A percentile compares a stretch with the other conserved stretches of the same genome.
phyloP scores from a whole-genome alignment of 2,797 vertebrate species.

The Cheirogaleus major region DNA sequence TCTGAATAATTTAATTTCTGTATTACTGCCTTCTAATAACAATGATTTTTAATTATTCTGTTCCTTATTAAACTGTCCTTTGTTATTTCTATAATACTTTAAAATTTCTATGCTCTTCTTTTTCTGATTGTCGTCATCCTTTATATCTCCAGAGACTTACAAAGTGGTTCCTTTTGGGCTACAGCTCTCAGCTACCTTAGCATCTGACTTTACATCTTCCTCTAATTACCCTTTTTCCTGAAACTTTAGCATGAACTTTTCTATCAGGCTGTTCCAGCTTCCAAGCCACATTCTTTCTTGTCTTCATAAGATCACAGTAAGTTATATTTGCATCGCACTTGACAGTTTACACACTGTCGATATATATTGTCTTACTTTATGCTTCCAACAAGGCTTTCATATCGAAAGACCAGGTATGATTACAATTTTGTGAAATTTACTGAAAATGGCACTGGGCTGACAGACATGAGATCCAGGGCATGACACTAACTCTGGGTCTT shows the following conservation, averaged over 20 bases:
- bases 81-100: not conserved
- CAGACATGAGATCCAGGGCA: not conserved
- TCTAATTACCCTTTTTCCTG: not conserved
- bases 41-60: conserved; percentile 3
- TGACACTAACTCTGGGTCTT: not conserved
- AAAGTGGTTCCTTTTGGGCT: not conserved
- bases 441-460: not conserved
- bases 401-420: not conserved
- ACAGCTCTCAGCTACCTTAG: not conserved
- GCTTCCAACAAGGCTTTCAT: not conserved
- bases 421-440: not conserved
- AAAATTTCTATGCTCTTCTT: not conserved
- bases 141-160: not conserved
- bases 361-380: not conserved
- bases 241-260: not conserved
- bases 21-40: not conserved
- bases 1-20: not conserved
- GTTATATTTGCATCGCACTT: not conserved
- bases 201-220: not conserved
- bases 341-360: not conserved
- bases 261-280: not conserved
- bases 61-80: not conserved
- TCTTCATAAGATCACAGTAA: not conserved
- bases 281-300: not conserved
- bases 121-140: not conserved